Conservation (phyloP, 2,888 invertebrate genomes). For the Cataglyphis cursor region DNA sequence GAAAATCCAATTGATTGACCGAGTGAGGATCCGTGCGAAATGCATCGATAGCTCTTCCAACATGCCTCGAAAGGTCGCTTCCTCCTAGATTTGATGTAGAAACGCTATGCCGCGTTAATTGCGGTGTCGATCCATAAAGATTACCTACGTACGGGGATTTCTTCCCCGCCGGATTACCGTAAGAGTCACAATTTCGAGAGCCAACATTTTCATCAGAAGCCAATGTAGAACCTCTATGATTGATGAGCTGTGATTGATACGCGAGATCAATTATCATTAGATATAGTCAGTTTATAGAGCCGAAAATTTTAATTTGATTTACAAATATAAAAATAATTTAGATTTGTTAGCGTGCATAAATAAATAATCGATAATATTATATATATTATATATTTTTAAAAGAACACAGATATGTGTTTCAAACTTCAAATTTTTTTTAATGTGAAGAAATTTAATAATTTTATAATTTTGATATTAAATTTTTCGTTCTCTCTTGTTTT, state of each 20-base stretch:
- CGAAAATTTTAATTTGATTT: background rate
- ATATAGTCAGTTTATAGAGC: background rate
- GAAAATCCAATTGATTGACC: constrained; percentile 67
- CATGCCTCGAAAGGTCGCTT: constrained; percentile 7
- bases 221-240: constrained; percentile 62
- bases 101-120: constrained; percentile 51
- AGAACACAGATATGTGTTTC: background rate
- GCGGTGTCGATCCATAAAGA: constrained; percentile 70
- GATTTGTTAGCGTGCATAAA: background rate
- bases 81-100: constrained; percentile 29
- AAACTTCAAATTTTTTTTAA: background rate
- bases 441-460: background rate
- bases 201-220: constrained; percentile 61
- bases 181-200: constrained; percentile 55
- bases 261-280: background rate
- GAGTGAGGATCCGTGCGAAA: constrained; percentile 58
- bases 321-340: background rate
- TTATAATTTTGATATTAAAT: background rate
- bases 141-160: constrained; percentile 34
- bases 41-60: constrained; percentile 42
- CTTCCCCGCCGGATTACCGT: constrained; percentile 54
- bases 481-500: background rate
- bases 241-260: constrained; percentile 10
- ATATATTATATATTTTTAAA: background rate
- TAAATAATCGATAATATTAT: background rate